Conservation (phyloP, 2,888 invertebrate species). For the Stenodema calcarata region DNA sequence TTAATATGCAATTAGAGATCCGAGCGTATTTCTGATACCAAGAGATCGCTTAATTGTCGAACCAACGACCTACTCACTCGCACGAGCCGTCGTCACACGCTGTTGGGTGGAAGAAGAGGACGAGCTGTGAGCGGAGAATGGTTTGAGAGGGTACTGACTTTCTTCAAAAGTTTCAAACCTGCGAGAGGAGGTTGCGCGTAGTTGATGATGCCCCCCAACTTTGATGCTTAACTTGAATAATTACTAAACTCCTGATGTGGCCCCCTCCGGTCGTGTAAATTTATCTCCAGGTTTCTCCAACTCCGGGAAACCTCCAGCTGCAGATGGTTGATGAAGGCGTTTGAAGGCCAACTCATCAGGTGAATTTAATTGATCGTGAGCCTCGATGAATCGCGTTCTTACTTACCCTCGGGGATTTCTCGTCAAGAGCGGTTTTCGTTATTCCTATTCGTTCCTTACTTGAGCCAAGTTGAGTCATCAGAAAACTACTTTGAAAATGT, state of each 20-base stretch:
- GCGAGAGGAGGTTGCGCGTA: not conserved
- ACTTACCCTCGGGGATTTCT: too few relatives aligned
- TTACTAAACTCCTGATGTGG: not conserved
- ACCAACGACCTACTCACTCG: too few relatives aligned
- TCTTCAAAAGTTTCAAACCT: not conserved
- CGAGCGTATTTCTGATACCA: too few relatives aligned
- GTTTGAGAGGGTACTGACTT: not conserved
- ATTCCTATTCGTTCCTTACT: too few relatives aligned
- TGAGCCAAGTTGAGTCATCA: too few relatives aligned
- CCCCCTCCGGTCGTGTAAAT: not conserved
- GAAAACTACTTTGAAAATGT: too few relatives aligned
- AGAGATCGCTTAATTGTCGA: too few relatives aligned
- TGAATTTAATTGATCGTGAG: too few relatives aligned
- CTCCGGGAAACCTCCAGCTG: not conserved
- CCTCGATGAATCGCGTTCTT: too few relatives aligned
- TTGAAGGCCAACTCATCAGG: not conserved
- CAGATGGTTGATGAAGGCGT: not conserved
- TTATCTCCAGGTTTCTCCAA: not conserved
- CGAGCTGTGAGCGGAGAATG: too few relatives aligned
- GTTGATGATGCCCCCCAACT: slow-evolving; percentile 1
- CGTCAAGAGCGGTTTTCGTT: too few relatives aligned
- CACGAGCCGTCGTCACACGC: not conserved
- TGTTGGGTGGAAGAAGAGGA: not conserved
- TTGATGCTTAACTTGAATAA: slow-evolving; percentile 12
- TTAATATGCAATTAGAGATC: too few relatives aligned